Percentiles rank a stretch among this genome's conserved stretches.
phyloP scores from a whole-genome alignment of 2,888 invertebrate genomes.

The Thera obeliscata region DNA sequence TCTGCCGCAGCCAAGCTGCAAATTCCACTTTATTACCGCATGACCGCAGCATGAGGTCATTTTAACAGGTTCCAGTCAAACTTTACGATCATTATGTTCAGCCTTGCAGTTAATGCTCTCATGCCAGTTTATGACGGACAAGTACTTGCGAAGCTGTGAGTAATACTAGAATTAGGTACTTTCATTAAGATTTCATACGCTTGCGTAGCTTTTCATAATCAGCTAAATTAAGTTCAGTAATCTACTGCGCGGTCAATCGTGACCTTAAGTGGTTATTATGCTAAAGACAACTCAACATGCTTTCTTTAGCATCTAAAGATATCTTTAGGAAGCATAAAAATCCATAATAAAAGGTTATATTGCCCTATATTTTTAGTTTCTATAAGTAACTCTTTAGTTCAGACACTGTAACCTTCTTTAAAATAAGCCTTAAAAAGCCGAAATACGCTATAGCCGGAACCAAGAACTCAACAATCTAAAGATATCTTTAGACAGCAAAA shows the following conservation, averaged over 20 bases:
- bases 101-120: constrained; percentile 14
- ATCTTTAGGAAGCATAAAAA: no score
- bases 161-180: constrained; percentile 8
- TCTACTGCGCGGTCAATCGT: background rate
- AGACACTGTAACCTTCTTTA: no score
- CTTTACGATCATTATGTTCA: constrained; percentile 30
- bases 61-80: constrained; percentile 31
- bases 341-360: no score
- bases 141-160: constrained; percentile 9
- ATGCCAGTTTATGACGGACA: constrained; percentile 14
- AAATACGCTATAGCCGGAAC: no score
- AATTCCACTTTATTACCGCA: constrained; percentile 24
- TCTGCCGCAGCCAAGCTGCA: constrained; percentile 17
- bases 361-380: no score
- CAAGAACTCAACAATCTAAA: no score
- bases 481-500: no score
- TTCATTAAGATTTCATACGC: background rate
- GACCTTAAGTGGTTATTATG: background rate
- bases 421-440: no score
- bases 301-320: no score
- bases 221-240: background rate
- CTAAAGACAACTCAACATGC: background rate
- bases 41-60: constrained; percentile 41
- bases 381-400: no score
- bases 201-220: background rate